Percentiles rank a stretch among this genome's conserved stretches.
phyloP scores from a whole-genome alignment of 2,888 invertebrate species.

The Caenorhabditis wallacei region DNA sequence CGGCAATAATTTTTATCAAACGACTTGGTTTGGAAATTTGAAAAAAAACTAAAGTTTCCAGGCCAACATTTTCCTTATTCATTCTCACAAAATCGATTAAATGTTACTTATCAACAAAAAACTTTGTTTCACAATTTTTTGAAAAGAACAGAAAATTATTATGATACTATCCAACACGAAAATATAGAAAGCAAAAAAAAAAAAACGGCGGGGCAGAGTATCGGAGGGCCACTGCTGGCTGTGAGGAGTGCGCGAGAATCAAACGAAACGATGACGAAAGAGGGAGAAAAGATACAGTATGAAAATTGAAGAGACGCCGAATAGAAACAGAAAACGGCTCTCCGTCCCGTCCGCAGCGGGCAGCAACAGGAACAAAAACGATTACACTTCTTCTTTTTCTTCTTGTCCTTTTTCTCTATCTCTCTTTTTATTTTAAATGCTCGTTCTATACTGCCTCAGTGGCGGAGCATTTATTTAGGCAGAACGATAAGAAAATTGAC shows the following conservation, averaged over 20 bases:
- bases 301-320: conserved; percentile 15
- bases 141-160: too few relatives aligned
- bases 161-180: too few relatives aligned
- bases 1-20: too few relatives aligned
- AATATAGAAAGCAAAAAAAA: neutral
- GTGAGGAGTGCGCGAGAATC: conserved; percentile 31
- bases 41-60: too few relatives aligned
- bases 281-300: neutral
- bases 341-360: conserved; percentile 3
- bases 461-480: conserved; percentile 13
- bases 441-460: neutral
- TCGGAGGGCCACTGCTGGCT: neutral
- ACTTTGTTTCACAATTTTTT: too few relatives aligned
- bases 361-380: conserved; percentile 29
- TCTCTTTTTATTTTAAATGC: conserved; percentile 3
- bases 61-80: too few relatives aligned
- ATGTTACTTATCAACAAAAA: neutral
- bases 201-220: neutral
- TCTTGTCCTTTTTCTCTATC: conserved; percentile 4
- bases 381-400: conserved; percentile 40
- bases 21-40: too few relatives aligned
- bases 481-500: conserved; percentile 5
- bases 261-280: conserved; percentile 50
- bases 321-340: conserved; percentile 19
- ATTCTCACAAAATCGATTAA: neutral